Conservation (phyloP, 2,888 invertebrate genomes). For the Pandemis corylana region DNA sequence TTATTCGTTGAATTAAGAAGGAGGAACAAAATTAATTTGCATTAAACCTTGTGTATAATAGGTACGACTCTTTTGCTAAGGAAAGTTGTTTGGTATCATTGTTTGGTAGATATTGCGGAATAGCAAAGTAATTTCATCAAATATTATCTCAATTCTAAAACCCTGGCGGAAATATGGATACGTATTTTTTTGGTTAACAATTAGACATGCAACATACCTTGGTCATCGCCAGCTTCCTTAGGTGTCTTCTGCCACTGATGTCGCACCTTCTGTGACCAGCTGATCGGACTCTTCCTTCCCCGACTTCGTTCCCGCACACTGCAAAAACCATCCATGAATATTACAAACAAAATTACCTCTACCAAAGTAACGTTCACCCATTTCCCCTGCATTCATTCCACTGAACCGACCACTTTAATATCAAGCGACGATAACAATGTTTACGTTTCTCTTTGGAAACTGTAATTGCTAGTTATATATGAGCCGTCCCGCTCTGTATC, state of each 20-base stretch:
- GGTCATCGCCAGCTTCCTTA: conserved; percentile 63
- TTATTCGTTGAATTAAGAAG: background rate
- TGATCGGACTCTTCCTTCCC: conserved; percentile 81
- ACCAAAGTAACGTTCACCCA: conserved; percentile 44
- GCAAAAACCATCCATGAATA: conserved; percentile 63
- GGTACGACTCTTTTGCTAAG: too few species aligned
- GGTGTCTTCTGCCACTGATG: conserved; percentile 86
- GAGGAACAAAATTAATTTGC: too few species aligned
- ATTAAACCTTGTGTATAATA: too few species aligned
- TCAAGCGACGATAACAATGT: conserved; percentile 69
- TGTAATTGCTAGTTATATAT: conserved; percentile 53
- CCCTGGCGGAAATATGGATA: background rate
- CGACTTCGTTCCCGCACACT: conserved; percentile 84
- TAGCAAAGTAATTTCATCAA: background rate
- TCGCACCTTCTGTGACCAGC: conserved; percentile 87
- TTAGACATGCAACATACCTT: conserved; percentile 60
- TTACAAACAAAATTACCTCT: conserved; percentile 14
- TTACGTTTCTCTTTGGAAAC: conserved; percentile 68
- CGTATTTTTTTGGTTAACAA: background rate
- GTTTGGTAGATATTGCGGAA: too few species aligned
- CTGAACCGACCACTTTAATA: conserved; percentile 58
- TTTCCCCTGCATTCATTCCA: conserved; percentile 49
- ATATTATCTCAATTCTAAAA: background rate
- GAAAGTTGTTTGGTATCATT: too few species aligned
- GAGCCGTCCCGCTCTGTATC: conserved; percentile 18